phyloP scores from a whole-genome alignment of 2,797 vertebrate species.

The Enteromius fasciolatus region DNA sequence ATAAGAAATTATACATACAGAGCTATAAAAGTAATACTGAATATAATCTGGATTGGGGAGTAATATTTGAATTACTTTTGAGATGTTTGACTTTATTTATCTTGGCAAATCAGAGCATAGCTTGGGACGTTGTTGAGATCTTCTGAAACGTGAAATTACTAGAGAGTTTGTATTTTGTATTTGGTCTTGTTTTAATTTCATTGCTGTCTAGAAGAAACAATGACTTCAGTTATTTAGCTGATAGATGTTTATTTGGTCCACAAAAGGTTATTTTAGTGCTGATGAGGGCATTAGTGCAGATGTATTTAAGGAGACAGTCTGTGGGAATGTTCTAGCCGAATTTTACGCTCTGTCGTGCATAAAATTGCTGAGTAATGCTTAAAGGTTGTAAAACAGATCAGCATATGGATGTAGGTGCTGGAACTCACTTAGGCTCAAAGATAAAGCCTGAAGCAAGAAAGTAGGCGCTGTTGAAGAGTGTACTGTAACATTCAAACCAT shows the following conservation, averaged over 20 bases:
- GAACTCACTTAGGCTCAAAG: constrained; percentile 10
- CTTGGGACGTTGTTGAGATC: background rate
- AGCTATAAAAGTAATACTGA: background rate
- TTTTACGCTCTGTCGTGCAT: constrained; percentile 24
- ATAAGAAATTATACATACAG: background rate
- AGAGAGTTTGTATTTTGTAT: background rate
- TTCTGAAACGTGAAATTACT: background rate
- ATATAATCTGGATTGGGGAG: background rate
- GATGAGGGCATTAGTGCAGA: constrained; percentile 5
- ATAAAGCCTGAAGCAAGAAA: background rate
- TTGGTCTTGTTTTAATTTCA: background rate
- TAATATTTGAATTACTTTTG: background rate
- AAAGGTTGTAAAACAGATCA: constrained; percentile 8
- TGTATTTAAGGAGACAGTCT: background rate
- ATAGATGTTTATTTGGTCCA: background rate
- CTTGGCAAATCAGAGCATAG: background rate
- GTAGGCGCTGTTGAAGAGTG: background rate
- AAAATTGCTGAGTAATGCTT: constrained; percentile 27
- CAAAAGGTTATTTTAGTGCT: constrained; percentile 6
- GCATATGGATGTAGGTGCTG: background rate
- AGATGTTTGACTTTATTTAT: background rate
- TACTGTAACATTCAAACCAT: constrained; percentile 1
- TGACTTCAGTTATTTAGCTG: background rate
- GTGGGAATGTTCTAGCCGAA: background rate
- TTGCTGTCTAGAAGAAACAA: background rate